Evolutionary conservation across 1,140 invertebrate genomes (phyloP).

Genomic region (Sweltsa coloradensis): DNA sequence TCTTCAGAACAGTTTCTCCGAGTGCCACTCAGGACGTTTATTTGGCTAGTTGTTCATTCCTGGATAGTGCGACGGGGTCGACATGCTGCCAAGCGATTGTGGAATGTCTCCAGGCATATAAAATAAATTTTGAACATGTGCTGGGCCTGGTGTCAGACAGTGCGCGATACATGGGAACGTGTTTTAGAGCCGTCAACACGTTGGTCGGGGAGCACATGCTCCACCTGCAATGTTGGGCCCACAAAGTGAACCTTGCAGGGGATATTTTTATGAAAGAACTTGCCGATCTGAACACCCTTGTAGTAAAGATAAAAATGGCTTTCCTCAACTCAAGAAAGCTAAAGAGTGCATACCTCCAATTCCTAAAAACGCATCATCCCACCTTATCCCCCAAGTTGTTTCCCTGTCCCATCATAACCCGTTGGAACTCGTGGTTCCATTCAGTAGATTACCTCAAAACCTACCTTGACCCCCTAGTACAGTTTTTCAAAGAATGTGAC

Average conservation of each 20-base stretch:
- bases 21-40: neutral
- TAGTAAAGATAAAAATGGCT: neutral
- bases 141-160: neutral
- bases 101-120: neutral
- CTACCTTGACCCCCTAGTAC: neutral
- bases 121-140: neutral
- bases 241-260: slow-evolving; percentile 1
- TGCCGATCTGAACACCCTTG: neutral
- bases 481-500: neutral
- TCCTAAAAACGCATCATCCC: neutral
- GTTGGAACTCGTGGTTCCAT: neutral
- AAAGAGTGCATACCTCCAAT: neutral
- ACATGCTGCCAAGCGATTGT: slow-evolving; percentile 3
- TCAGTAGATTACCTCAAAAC: neutral
- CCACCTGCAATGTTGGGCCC: slow-evolving; percentile 3
- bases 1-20: neutral
- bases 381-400: neutral
- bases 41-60: neutral
- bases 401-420: neutral
- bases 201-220: neutral
- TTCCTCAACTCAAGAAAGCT: neutral
- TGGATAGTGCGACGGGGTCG: neutral
- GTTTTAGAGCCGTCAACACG: neutral
- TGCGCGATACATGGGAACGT: slow-evolving; percentile 1
- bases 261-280: slow-evolving; percentile 1